Percentiles rank a stretch among this genome's conserved stretches.
Evolutionary conservation across 1,140 invertebrate species (phyloP).

Genomic region (Antheraea pernyi): DNA sequence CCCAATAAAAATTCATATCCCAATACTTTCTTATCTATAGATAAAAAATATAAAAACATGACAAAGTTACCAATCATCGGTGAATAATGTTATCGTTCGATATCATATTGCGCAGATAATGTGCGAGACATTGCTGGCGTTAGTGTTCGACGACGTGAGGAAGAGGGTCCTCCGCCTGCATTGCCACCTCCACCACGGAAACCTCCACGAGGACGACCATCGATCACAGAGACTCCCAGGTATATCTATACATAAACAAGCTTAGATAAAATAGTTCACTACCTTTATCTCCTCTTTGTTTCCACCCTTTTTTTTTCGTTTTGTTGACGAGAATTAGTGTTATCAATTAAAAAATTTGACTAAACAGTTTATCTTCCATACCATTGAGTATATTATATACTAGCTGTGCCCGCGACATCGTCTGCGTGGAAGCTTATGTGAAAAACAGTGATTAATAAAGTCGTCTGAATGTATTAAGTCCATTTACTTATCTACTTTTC

Average conservation of each 20-base stretch:
- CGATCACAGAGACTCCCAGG: constrained; percentile 52
- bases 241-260: constrained; percentile 12
- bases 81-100: constrained; percentile 34
- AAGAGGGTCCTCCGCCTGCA: constrained; percentile 65
- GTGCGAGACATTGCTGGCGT: constrained; percentile 38
- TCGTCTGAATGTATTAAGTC: too few relatives aligned
- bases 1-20: background rate
- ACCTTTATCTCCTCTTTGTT: too few relatives aligned
- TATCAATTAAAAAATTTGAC: too few relatives aligned
- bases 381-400: too few relatives aligned
- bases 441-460: too few relatives aligned
- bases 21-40: constrained; percentile 6
- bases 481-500: too few relatives aligned
- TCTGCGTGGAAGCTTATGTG: too few relatives aligned
- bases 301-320: too few relatives aligned
- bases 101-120: constrained; percentile 53
- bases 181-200: constrained; percentile 76
- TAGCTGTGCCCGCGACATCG: too few relatives aligned
- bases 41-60: constrained; percentile 19
- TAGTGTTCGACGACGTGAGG: constrained; percentile 56
- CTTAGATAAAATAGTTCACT: too few relatives aligned
- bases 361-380: too few relatives aligned
- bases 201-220: constrained; percentile 64
- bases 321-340: too few relatives aligned
- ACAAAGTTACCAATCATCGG: constrained; percentile 20